phyloP scores from a whole-genome alignment of 2,113 vertebrate species.

The Sebastes schlegelii region DNA sequence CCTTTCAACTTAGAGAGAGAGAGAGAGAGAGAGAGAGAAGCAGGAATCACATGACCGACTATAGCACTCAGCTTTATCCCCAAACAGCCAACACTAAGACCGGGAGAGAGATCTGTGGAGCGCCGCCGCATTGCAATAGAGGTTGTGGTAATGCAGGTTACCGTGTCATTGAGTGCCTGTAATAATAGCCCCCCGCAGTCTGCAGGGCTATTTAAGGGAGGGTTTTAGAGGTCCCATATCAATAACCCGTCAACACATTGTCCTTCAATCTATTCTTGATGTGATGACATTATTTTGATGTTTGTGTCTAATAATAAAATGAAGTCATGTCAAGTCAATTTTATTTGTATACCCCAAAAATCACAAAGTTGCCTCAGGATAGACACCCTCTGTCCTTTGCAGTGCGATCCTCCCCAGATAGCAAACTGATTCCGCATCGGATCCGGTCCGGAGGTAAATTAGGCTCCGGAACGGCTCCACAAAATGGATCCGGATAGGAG shows the following conservation, averaged over 20 bases:
- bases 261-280: conserved; percentile 36
- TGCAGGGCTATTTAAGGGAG: conserved; percentile 67
- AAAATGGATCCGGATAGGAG: too few relatives aligned
- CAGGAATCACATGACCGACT: conserved; percentile 78
- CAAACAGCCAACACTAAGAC: conserved; percentile 38
- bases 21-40: conserved; percentile 37
- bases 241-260: conserved; percentile 30
- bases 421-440: too few relatives aligned
- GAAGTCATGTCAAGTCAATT: too few relatives aligned
- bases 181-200: conserved; percentile 55
- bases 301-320: not conserved
- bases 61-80: conserved; percentile 62
- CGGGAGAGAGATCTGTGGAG: conserved; percentile 43
- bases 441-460: too few relatives aligned
- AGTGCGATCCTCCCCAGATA: too few relatives aligned
- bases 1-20: conserved; percentile 75
- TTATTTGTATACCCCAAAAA: too few relatives aligned
- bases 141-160: conserved; percentile 69
- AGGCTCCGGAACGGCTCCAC: too few relatives aligned
- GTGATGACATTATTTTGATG: not conserved
- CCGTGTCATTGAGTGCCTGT: conserved; percentile 59
- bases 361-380: too few relatives aligned
- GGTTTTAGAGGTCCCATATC: conserved; percentile 23
- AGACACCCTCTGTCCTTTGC: too few relatives aligned
- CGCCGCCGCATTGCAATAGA: conserved; percentile 55